Evolutionary conservation across 2,797 vertebrate species (phyloP), one percentile per base, ranked within the genome.

Genomic region (Benthosema pterotum): DNA sequence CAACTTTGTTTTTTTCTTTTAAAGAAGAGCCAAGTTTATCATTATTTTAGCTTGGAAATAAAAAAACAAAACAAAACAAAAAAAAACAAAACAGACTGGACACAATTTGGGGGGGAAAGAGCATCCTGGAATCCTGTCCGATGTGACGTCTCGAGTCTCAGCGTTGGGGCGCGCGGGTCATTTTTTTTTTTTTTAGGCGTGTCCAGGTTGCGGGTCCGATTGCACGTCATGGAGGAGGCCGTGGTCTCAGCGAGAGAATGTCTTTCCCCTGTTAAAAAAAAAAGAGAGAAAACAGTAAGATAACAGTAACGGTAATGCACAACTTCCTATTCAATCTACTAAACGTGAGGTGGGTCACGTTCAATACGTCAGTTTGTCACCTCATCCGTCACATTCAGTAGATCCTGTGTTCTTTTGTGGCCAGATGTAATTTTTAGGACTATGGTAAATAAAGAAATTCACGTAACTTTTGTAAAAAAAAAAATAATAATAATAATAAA

Each of bases 221-320:
- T 61, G 22, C 5, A 8, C 42, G 53, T 66, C 57, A 85, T 70
- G 75, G 69, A 83, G 86, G 78, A 89, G 93, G 83, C 89, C 81
- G 85, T 72, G 54, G 67, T 74, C 73, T 92, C 88, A 94, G 71
- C 92, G 93, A 45, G 86, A 75, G 74, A 99, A 98, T 0, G 97
- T 99, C 90, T 98, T 99, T 80, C 97, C 97, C 90, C 97, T 96
- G 89, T 38, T 9, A 50, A 57, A 85, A 57, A 48, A 46, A 14
- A 3, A 17, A 47, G 25, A 0, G 51, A 48, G 51, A 14, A 3
- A 17, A 47, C 38, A 0, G 51, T 45, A 58, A 3, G 6, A 32
- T 32, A 32, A 7, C 28, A 32, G 6, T 32, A 32, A 32, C 28
- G 3, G 22, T 25, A 25, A 25, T 3, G 22, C 3, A 25, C 22